Conservation (phyloP, 2,113 vertebrate genomes). For the Myotis lucifugus region DNA sequence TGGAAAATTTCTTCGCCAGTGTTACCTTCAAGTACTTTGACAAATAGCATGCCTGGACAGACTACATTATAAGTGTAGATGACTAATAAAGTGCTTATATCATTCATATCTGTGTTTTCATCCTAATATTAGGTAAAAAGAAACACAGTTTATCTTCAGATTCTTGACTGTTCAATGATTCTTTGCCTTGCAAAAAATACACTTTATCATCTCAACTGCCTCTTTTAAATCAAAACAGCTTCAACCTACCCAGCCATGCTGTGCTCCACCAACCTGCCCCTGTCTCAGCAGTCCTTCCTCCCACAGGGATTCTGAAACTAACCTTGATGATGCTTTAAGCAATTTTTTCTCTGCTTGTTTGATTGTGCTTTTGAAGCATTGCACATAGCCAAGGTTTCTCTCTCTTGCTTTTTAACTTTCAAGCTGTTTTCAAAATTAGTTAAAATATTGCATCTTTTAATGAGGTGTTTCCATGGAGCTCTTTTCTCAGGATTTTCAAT, state of each 20-base stretch:
- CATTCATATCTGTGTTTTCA: neutral
- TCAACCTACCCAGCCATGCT: neutral
- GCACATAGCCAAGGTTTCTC: neutral
- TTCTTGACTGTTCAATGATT: neutral
- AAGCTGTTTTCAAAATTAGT: conserved; percentile 13
- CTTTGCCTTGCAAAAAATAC: neutral
- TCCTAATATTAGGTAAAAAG: neutral
- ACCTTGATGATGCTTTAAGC: neutral
- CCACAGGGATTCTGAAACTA: neutral
- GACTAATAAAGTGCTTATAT: neutral
- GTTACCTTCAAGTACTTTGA: neutral
- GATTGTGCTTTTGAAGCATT: conserved; percentile 35
- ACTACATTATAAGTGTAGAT: neutral
- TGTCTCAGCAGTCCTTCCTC: neutral
- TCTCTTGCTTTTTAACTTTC: conserved; percentile 34
- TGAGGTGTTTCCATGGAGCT: neutral
- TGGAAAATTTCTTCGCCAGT: neutral
- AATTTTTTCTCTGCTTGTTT: neutral
- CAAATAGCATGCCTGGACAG: neutral
- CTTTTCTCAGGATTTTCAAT: neutral
- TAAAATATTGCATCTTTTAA: conserved; percentile 21
- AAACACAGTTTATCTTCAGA: neutral
- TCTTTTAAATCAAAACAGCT: neutral
- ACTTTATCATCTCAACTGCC: neutral
- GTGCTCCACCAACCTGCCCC: neutral